Base-by-base conservation (phyloP, 2,797 vertebrate species). In the Pygocentrus nattereri region DNA sequence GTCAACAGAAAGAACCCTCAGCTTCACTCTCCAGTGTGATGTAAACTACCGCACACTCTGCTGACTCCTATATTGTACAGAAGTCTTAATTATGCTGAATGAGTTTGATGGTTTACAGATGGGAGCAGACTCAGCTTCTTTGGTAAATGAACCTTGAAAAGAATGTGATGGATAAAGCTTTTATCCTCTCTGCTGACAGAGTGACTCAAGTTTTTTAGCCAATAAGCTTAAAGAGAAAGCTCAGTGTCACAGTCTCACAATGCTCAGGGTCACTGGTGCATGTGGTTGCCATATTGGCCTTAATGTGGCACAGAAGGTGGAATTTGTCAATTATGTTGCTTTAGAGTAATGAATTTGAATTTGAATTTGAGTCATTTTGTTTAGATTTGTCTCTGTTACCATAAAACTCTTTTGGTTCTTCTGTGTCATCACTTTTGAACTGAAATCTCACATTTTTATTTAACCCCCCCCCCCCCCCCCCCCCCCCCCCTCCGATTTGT, bases 51-150 rank as follows among this genome's bases (percentile, higher is more conserved):
- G 30, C 58, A 75, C 27, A 69, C 80, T 50, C 44, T 73, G 77
- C 70, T 80, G 74, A 78, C 56, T 65, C 59, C 31, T 34, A 74
- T 50, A 67, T 78, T 68, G 59, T 73, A 74, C 82, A 82, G 68
- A 82, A 68, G 68, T 56, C 69, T 56, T 78, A 78, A 78, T 78
- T 58, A 67, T 68, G 69, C 81, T 59, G 76, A 68, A 78, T 78
- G 68, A 49, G 56, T 81, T 81, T 38, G 58, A 70, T 62, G 69
- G 61, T 52, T 68, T 74, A 64, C 72, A 77, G 81, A 74, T 69
- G 64, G 76, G 74, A 78, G 69, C 41, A 38, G 67, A 58, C 69
- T 74, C 76, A 68, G 76, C 81, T 68, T 50, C 69, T 58, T 12
- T 54, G 76, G 25, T 74, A 78, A 82, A 82, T 78, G 76, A 74